phyloP scores from a whole-genome alignment of 1,140 invertebrate species.

The Nephila pilipes region DNA sequence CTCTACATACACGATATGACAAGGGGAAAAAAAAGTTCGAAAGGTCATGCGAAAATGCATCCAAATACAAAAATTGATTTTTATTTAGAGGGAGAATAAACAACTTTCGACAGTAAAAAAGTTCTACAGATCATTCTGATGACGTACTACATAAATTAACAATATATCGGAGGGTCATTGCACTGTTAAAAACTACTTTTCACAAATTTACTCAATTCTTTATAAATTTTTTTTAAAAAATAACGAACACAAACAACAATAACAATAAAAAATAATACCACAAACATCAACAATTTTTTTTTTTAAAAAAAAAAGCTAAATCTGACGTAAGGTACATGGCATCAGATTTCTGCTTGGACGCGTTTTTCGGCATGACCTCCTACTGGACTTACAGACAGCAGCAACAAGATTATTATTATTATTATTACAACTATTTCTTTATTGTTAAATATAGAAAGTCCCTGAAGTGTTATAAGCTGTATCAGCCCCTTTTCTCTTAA shows the following conservation, averaged over 20 bases:
- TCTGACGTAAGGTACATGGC: background rate
- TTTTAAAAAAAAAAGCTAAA: no score
- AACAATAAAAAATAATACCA: no score
- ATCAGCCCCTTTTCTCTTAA: slow-evolving; percentile 47
- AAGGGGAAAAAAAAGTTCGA: background rate
- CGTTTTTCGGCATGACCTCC: background rate
- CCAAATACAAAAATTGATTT: background rate
- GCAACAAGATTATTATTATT: slow-evolving; percentile 19
- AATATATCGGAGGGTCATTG: no score
- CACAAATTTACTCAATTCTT: no score
- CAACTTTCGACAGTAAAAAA: no score
- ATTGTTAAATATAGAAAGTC: slow-evolving; percentile 71
- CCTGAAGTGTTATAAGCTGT: slow-evolving; percentile 76
- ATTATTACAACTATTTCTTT: slow-evolving; percentile 34
- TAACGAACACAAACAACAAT: no score
- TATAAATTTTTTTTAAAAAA: no score
- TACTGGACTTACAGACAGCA: slow-evolving; percentile 39
- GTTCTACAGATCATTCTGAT: no score
- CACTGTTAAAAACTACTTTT: no score
- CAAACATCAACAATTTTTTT: no score
- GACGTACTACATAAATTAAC: no score
- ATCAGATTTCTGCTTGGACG: background rate
- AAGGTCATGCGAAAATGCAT: background rate
- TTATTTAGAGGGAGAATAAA: no score
- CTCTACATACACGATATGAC: slow-evolving; percentile 45